Evolutionary conservation across 1,140 invertebrate species (phyloP).

Genomic region (Lepidostoma basale): DNA sequence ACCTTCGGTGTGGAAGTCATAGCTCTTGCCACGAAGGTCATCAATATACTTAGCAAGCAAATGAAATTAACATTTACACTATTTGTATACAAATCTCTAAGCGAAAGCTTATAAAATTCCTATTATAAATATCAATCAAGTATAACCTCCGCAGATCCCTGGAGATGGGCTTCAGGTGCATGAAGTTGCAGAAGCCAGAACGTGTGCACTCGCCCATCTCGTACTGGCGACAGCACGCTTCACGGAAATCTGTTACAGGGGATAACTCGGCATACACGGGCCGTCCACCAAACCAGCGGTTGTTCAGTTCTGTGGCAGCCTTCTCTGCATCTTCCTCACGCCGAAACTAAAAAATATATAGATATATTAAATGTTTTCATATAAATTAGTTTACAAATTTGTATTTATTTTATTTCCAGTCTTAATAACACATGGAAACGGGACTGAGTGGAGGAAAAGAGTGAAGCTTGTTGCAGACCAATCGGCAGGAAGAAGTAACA

Average conservation of each 20-base stretch:
- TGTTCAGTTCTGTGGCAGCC: conserved; percentile 95
- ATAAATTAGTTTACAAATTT: no score
- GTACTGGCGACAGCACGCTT: conserved; percentile 98
- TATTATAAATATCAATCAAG: background rate
- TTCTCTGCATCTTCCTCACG: conserved; percentile 98
- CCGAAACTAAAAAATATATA: conserved; percentile 85
- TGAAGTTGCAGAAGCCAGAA: conserved; percentile 99
- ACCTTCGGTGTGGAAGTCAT: no score
- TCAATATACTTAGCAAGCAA: no score
- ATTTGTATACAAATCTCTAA: no score
- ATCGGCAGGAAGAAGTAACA: no score
- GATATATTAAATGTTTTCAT: no score
- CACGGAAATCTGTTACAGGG: conserved; percentile 98
- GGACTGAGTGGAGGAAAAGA: no score
- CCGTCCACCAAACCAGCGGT: conserved; percentile 98
- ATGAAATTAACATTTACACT: no score
- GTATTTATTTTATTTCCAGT: no score
- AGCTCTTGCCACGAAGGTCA: no score
- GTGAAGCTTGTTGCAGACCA: no score
- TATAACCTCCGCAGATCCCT: conserved; percentile 80
- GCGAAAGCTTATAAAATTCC: conserved; percentile 1
- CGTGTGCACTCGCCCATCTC: conserved; percentile 99
- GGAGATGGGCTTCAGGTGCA: conserved; percentile 99
- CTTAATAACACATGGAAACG: no score
- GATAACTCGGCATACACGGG: conserved; percentile 98